Percentiles rank a stretch among this genome's conserved stretches.
phyloP scores from a whole-genome alignment of 2,797 vertebrate species.

The Acipenser transmontanus region DNA sequence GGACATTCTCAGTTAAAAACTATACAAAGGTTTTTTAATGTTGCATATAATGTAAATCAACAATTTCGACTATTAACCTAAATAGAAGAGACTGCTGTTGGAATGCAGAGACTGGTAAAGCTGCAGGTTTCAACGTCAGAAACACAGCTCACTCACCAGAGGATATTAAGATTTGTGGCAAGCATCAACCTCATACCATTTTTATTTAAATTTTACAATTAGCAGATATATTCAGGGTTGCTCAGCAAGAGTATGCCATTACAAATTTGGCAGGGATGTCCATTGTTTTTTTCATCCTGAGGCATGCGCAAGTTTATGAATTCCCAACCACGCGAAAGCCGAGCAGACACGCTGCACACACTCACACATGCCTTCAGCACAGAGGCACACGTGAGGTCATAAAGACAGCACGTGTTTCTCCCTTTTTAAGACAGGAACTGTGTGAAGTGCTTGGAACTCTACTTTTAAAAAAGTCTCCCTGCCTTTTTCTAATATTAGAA shows the following conservation, averaged over 20 bases:
- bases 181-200: too few species aligned
- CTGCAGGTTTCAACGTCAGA: neutral
- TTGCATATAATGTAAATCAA: too few species aligned
- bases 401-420: constrained; percentile 10
- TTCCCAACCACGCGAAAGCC: neutral
- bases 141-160: neutral
- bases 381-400: constrained; percentile 33
- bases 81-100: neutral
- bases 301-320: neutral
- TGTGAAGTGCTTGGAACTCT: constrained; percentile 15
- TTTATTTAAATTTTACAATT: neutral
- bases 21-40: too few species aligned
- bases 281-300: neutral
- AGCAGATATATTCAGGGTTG: neutral
- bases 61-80: too few species aligned
- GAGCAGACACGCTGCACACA: neutral
- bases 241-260: neutral
- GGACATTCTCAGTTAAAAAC: too few species aligned
- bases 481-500: constrained; percentile 19
- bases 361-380: constrained; percentile 26
- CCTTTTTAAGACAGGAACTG: constrained; percentile 21
- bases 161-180: too few species aligned
- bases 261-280: neutral
- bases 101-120: neutral
- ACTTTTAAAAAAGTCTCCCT: neutral